These are phyloP conservation scores for Apteryx owenii DNA, from an alignment of 2,113 vertebrate genomes.

Conservation along the genomic window DNA sequence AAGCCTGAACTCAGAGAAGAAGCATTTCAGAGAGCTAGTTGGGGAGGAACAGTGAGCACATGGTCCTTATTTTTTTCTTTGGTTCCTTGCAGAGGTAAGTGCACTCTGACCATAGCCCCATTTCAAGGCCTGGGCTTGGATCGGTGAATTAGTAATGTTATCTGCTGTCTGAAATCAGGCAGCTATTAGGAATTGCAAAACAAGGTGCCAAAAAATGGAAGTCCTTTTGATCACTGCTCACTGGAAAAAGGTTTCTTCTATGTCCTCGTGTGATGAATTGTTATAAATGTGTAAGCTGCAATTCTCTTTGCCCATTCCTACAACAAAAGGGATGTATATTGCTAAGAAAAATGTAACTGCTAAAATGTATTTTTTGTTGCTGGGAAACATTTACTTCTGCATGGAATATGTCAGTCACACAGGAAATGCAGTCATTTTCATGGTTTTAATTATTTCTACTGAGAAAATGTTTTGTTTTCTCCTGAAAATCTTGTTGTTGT, in stretches of 20 bases:
- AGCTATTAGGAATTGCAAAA: not conserved
- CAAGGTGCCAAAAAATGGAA: not conserved
- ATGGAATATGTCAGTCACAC: constrained; percentile 35
- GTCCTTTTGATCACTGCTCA: not conserved
- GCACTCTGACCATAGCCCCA: not conserved
- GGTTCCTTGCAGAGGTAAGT: not conserved
- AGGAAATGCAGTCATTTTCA: constrained; percentile 59
- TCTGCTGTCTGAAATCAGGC: not conserved
- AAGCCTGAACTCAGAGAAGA: not conserved
- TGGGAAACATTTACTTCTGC: constrained; percentile 25
- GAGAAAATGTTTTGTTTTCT: constrained; percentile 53
- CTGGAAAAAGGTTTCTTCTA: not conserved
- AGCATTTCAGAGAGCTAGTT: not conserved
- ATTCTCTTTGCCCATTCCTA: not conserved
- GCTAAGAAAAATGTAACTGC: not conserved
- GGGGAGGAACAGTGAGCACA: rapidly evolving
- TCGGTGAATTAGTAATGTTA: not conserved
- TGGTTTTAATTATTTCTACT: constrained; percentile 62
- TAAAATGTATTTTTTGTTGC: not conserved
- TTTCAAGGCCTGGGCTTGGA: not conserved
- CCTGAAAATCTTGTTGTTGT: constrained; percentile 24
- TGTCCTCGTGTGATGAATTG: not conserved
- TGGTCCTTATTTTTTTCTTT: not conserved
- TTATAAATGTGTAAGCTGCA: not conserved
- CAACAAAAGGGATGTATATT: not conserved